Evolutionary conservation across 1,140 invertebrate genomes (phyloP).

Genomic region (Drosophila rhopaloa): DNA sequence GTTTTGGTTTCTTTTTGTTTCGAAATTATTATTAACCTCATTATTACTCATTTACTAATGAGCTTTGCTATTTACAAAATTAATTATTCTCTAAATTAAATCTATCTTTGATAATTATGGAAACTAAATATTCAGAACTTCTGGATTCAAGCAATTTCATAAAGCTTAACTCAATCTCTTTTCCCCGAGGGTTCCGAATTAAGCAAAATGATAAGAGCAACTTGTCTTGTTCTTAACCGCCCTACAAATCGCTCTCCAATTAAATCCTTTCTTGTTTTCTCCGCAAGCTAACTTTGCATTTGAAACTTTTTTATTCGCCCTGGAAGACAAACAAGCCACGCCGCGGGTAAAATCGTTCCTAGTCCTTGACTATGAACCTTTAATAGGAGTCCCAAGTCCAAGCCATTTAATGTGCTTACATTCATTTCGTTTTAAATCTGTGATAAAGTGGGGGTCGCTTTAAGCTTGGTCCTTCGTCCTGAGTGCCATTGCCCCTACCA

Average conservation of each 20-base stretch:
- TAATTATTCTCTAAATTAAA: too few species aligned
- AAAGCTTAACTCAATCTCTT: neutral
- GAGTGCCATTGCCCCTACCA: neutral
- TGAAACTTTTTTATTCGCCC: conserved; percentile 53
- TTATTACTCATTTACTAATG: too few species aligned
- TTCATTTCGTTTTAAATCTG: conserved; percentile 79
- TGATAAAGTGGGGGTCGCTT: conserved; percentile 71
- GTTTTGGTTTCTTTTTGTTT: too few species aligned
- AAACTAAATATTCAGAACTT: neutral
- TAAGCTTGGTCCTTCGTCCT: conserved; percentile 43
- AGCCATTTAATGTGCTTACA: conserved; percentile 79
- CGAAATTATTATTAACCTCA: too few species aligned
- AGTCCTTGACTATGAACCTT: conserved; percentile 48
- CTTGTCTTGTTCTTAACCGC: conserved; percentile 58
- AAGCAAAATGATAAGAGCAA: conserved; percentile 48
- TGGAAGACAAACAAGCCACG: conserved; percentile 17
- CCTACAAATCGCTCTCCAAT: conserved; percentile 74
- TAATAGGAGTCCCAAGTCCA: conserved; percentile 47
- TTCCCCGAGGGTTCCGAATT: conserved; percentile 25
- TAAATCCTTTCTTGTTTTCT: conserved; percentile 59
- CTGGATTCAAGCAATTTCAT: neutral
- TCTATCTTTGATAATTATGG: too few species aligned
- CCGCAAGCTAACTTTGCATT: conserved; percentile 65
- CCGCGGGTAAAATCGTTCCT: conserved; percentile 19
- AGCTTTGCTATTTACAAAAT: too few species aligned